phyloP scores from a whole-genome alignment of 2,888 invertebrate species.

The Idaea biselata region DNA sequence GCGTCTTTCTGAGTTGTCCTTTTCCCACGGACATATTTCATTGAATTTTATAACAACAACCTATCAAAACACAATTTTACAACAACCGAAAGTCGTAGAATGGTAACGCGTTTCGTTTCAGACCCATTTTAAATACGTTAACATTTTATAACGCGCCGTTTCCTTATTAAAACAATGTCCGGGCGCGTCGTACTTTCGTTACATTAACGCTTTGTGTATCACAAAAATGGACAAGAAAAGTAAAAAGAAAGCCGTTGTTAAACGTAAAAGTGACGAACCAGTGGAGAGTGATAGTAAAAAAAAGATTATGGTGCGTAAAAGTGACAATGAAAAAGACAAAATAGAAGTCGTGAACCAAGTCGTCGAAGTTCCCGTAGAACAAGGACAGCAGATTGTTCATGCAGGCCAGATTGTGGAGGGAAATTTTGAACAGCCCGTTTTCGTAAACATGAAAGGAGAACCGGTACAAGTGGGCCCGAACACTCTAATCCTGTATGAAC shows the following conservation, averaged over 20 bases:
- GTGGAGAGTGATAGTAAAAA: constrained; percentile 65
- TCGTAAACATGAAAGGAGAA: constrained; percentile 76
- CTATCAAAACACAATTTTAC: constrained; percentile 37
- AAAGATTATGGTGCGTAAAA: constrained; percentile 66
- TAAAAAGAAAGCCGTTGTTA: constrained; percentile 74
- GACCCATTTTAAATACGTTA: not conserved
- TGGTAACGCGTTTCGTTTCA: constrained; percentile 10
- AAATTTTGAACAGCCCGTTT: constrained; percentile 75
- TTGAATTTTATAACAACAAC: constrained; percentile 38
- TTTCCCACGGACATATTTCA: constrained; percentile 57
- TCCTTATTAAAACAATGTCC: constrained; percentile 44
- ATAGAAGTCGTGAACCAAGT: constrained; percentile 70
- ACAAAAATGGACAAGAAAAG: constrained; percentile 78
- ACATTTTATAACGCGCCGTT: not conserved
- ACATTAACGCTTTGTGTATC: constrained; percentile 32
- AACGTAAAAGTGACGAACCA: constrained; percentile 72
- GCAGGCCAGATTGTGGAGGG: constrained; percentile 73
- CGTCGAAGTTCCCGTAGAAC: constrained; percentile 72
- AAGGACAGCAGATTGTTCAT: constrained; percentile 72
- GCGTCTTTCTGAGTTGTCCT: constrained; percentile 75
- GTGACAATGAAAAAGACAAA: constrained; percentile 64
- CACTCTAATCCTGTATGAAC: constrained; percentile 75
- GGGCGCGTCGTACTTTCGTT: constrained; percentile 50
- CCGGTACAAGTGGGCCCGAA: constrained; percentile 75
- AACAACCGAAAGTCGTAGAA: constrained; percentile 30